Evolutionary conservation across 30 jellyfish, hydroid and myxozoan species (phyloP).

Genomic region (Aurelia aurita): DNA sequence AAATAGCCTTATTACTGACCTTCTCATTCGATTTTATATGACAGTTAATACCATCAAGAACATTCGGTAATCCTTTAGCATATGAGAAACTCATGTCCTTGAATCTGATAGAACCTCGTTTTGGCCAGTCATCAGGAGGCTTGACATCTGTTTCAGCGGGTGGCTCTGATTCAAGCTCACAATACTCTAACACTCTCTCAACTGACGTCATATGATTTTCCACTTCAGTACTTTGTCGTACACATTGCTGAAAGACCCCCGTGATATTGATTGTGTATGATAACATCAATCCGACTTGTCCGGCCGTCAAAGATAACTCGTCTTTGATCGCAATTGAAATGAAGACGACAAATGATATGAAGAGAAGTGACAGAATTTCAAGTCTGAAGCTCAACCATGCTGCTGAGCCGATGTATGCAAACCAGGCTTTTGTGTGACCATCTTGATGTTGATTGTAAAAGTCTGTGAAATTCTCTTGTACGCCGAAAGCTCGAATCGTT

Average conservation of each 20-base stretch:
- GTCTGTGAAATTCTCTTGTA: constrained; percentile 76
- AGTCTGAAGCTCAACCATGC: constrained; percentile 85
- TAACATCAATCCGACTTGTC: constrained; percentile 82
- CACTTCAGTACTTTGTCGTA: constrained; percentile 87
- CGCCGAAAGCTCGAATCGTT: constrained; percentile 92
- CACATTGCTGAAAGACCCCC: constrained; percentile 82
- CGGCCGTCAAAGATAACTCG: constrained; percentile 69
- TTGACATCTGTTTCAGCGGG: constrained; percentile 68
- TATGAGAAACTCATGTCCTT: constrained; percentile 74
- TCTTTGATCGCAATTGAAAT: constrained; percentile 66
- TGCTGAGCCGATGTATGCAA: constrained; percentile 70
- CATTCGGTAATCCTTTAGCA: constrained; percentile 75
- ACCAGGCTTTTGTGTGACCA: constrained; percentile 88
- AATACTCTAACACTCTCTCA: constrained; percentile 87
- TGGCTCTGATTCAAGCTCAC: constrained; percentile 87
- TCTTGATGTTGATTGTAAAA: constrained; percentile 70
- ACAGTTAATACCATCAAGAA: constrained; percentile 70
- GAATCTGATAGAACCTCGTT: constrained; percentile 80
- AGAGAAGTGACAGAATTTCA: constrained; percentile 64
- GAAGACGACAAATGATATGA: constrained; percentile 68
- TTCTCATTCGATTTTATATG: constrained; percentile 79
- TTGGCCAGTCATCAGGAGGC: constrained; percentile 92
- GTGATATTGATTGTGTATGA: constrained; percentile 82
- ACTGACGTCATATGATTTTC: constrained; percentile 96
- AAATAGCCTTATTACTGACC: constrained; percentile 48